These are phyloP conservation scores for Lampris megalopsis DNA, from an alignment of 2,113 vertebrate species.

Conservation along the genomic window DNA sequence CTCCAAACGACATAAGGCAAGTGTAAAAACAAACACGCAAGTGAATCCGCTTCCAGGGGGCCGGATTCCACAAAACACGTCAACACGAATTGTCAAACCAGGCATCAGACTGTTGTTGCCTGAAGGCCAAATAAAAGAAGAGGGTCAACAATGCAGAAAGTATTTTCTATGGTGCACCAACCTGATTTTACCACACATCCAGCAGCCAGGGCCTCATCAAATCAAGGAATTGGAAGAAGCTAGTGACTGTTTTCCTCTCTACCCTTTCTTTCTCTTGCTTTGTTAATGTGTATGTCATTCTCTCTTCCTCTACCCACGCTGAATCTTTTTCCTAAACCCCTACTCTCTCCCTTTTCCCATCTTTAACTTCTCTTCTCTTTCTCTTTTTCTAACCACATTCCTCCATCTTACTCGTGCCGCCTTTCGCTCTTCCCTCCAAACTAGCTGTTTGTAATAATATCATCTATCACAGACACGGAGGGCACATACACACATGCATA, in stretches of 20 bases:
- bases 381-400: neutral
- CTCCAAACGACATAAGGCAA: conserved; percentile 6
- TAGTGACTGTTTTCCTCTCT: neutral
- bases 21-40: conserved; percentile 56
- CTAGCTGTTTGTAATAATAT: conserved; percentile 1
- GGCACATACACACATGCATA: conserved; percentile 23
- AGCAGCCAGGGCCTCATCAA: neutral
- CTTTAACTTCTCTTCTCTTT: conserved; percentile 11
- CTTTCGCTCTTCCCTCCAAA: neutral
- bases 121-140: conserved; percentile 9
- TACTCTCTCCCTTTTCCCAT: neutral
- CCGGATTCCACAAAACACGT: conserved; percentile 35
- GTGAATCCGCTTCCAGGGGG: conserved; percentile 49
- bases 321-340: conserved; percentile 6
- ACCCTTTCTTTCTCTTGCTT: neutral
- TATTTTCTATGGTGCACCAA: neutral
- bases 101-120: conserved; percentile 11
- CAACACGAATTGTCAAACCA: conserved; percentile 3
- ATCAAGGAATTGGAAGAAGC: neutral
- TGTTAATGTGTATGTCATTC: neutral
- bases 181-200: neutral
- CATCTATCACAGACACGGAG: conserved; percentile 35
- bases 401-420: too few relatives aligned
- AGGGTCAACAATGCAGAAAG: neutral
- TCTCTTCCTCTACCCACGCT: neutral